Evolutionary conservation across 2,113 vertebrate genomes (phyloP).

Genomic region (Hoplias malabaricus): DNA sequence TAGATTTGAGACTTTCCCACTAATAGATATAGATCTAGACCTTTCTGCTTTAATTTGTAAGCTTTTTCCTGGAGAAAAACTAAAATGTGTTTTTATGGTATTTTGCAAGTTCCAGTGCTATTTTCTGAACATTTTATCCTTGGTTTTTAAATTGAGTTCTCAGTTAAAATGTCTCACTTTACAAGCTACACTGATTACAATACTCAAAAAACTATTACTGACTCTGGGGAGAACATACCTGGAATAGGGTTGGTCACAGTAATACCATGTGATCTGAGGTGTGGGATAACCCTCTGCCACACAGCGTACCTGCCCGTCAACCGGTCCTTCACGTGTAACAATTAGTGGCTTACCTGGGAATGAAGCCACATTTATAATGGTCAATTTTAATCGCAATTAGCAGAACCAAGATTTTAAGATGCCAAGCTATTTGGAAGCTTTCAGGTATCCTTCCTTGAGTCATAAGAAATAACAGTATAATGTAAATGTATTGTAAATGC

Average conservation of each 20-base stretch:
- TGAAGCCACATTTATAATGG: slow-evolving; percentile 26
- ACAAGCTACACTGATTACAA: neutral
- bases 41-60: no score
- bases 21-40: no score
- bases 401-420: neutral
- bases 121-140: neutral
- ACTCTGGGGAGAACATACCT: slow-evolving; percentile 72
- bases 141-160: neutral
- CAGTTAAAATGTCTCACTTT: neutral
- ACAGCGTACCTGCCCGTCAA: slow-evolving; percentile 86
- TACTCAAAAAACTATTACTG: neutral
- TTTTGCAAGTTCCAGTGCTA: neutral
- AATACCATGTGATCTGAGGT: slow-evolving; percentile 92
- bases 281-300: slow-evolving; percentile 88
- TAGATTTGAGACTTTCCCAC: no score
- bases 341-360: slow-evolving; percentile 91
- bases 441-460: neutral
- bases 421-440: neutral
- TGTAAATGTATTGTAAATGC: no score
- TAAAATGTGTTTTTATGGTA: no score
- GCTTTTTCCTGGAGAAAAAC: no score
- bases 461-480: neutral
- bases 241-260: slow-evolving; percentile 83
- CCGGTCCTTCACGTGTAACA: slow-evolving; percentile 79
- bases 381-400: neutral